Base-by-base conservation (phyloP, 2,888 invertebrate species). In the Ashinkailepas kermadecensis region DNA sequence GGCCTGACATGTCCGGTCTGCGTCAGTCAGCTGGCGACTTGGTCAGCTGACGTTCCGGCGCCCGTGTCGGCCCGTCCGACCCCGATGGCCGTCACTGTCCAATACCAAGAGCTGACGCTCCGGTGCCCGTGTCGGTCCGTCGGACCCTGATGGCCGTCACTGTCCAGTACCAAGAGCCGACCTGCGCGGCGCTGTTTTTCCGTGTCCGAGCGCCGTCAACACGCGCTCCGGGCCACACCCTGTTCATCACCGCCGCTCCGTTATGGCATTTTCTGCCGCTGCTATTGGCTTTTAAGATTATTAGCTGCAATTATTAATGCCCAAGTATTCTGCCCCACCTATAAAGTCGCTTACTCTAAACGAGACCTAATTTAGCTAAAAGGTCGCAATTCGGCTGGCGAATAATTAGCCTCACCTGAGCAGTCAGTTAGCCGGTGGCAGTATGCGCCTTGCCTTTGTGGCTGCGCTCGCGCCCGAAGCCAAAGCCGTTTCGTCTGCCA, bases 251-350 rank as follows among this genome's bases (percentile, higher is more conserved):
- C 54, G 74, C 39, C 18, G 18, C 10, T 4, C 74, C 10, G 54
- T 74, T 56, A 54, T 74, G 54, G 74, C 54, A 74, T 74, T 74
- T 74, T 74, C 74, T 56, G 74, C 13, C 12, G 74, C 74, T n/a
- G n/a, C 74, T 74, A 74, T 74, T 74, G 74, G 74, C 74, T 74
- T 74, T 74, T 74, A 74, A 74, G 54, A 74, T 74, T 74, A 74
- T 74, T 74, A 74, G 74, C 74, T 74, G 74, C 74, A 74, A 74
- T 74, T 74, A 74, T 74, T 74, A 74, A 74, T 74, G 74, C 56
- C 74, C 74, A 74, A 74, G 74, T 54, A 74, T 74, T 74, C 74
- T 54, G 74, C 54, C 54, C 56, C 56, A 56, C 74, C 74, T 74
- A 54, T 74, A 56, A 54, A 74, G 74, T 56, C 74, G 74, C 74